These are phyloP conservation scores for Phalanger gymnotis DNA, from an alignment of 2,797 vertebrate genomes.

Conservation along the genomic window DNA sequence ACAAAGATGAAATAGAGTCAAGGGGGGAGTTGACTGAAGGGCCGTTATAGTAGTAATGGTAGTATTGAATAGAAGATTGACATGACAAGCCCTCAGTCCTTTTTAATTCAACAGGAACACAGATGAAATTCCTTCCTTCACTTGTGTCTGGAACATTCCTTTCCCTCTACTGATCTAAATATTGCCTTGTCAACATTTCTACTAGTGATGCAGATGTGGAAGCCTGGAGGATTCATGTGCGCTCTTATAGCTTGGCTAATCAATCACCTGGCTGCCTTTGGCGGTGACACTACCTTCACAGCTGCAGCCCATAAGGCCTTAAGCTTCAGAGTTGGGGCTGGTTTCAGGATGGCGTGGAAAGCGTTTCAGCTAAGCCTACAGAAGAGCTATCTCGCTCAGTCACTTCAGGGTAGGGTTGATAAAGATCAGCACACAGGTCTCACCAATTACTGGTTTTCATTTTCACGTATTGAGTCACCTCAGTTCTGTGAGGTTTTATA, in stretches of 20 bases:
- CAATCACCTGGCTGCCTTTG: not conserved
- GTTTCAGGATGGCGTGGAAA: not conserved
- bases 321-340: not conserved
- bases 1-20: not conserved
- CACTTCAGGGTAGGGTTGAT: not conserved
- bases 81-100: not conserved
- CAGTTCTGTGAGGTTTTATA: not conserved
- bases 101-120: not conserved
- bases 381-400: not conserved
- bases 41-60: not conserved
- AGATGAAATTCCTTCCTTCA: not conserved
- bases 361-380: not conserved
- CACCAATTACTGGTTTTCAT: not conserved
- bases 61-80: not conserved
- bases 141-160: not conserved
- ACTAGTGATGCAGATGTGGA: not conserved
- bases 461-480: not conserved
- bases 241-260: not conserved
- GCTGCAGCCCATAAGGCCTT: not conserved
- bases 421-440: not conserved
- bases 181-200: not conserved
- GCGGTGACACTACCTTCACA: not conserved
- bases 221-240: not conserved
- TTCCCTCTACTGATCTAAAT: not conserved
- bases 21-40: not conserved